Evolutionary conservation across 2,888 invertebrate species (phyloP), one percentile per base, ranked within the genome.

Genomic region (Dioctria rufipes): DNA sequence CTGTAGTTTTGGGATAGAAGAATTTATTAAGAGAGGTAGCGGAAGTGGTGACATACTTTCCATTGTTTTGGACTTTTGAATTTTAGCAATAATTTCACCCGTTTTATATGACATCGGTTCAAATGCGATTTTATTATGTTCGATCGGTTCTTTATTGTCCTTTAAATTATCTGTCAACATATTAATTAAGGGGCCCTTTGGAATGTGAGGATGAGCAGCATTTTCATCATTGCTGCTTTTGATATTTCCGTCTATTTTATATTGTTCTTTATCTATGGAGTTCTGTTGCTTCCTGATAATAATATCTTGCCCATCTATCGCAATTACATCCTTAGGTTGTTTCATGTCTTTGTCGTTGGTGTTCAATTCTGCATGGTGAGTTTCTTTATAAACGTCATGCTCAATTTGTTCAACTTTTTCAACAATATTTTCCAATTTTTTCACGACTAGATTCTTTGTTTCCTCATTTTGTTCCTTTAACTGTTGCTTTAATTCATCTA

Each of bases 321-420:
- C 5, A 3, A 6, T 67, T 67, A 67, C 11, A 11, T 61, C 40
- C 46, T n/a, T 46, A n/a, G 42, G 9, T 13, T 13, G 4, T 37
- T 40, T 42, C 6, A n/a, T 46, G 4, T 49, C 25, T 37, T n/a
- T 49, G 5, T 39, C 58, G 42, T 42, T 25, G 8, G 13, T 25
- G 49, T 65, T 54, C 13, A 43, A 11, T 40, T 39, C 8, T 51
- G 58, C 58, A 9, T 80, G 43, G 9, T 25, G 25, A 2, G 25
- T 2, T 78, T 86, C 87, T 77, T 90, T 89, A 83, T 90, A 87
- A 13, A 91, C 90, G 83, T 90, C 90, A n/a, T 89, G 89, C 84
- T 91, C 90, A 83, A 91, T 89, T 83, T 90, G 88, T 1, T 86
- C 84, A 0, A 87, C 85, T 80, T 85, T 86, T 82, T 88, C 86